A percentile compares a stretch with the other conserved stretches of the same genome.
phyloP scores from a whole-genome alignment of 2,888 invertebrate species.

The Encarsia formosa region DNA sequence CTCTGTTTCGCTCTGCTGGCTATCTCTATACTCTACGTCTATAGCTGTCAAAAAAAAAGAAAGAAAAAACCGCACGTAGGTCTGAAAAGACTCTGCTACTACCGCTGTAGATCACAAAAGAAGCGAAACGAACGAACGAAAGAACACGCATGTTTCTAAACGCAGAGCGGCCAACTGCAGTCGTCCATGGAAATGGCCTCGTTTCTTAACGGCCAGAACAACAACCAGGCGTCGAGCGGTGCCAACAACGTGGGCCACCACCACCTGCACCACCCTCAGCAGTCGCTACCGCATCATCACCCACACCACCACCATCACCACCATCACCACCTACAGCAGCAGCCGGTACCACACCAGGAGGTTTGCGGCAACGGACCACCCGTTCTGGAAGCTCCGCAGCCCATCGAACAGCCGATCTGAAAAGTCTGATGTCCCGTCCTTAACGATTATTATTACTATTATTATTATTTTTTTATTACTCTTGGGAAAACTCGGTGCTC shows the following conservation, averaged over 20 bases:
- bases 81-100: conserved; percentile 36
- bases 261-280: background rate
- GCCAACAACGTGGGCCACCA: conserved; percentile 30
- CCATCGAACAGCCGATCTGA: background rate
- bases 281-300: conserved; percentile 4
- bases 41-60: conserved; percentile 1
- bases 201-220: conserved; percentile 50
- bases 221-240: no score
- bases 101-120: conserved; percentile 50
- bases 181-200: conserved; percentile 51
- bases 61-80: conserved; percentile 41
- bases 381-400: background rate
- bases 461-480: background rate
- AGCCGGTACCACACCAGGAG: conserved; percentile 11
- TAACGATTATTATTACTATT: background rate
- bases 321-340: conserved; percentile 4
- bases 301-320: background rate
- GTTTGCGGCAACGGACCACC: background rate
- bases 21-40: conserved; percentile 6
- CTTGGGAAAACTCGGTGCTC: no score
- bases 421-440: background rate
- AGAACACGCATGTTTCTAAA: conserved; percentile 51
- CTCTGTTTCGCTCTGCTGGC: conserved; percentile 21
- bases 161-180: conserved; percentile 49
- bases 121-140: conserved; percentile 42